Evolutionary conservation across 1,140 invertebrate species (phyloP), one percentile per base, ranked within the genome.

Genomic region (Geopemphigus sp.): DNA sequence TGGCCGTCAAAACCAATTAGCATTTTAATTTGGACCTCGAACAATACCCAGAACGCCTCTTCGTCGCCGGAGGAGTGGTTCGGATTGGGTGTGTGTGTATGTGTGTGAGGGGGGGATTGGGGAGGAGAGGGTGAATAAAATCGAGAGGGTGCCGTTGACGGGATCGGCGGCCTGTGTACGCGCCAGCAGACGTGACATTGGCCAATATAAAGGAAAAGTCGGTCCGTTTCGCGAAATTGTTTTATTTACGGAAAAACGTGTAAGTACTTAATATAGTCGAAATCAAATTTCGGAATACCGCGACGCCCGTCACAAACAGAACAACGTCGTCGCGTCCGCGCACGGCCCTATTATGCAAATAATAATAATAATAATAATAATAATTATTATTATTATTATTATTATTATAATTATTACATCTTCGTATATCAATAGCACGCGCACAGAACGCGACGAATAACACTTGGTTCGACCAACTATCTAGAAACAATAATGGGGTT

Each of bases 1-100:
- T 50, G 56, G 57, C 74, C 74, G 74, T 78, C 74, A 61, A 78
- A 78, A 78, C 39, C 74, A 78, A 78, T 78, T 78, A 78, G 74
- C 74, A 78, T 78, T 78, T 76, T 76, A 76, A 76, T 76, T 76
- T 45, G 32, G 56, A 76, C 73, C 8, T 17, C 24, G 74, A 78
- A 63, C 74, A 63, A 76, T 76, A 47, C 73, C 56, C 72, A 5
- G 39, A 5, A 57, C 54, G 59, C 54, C 19, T 54, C 72, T 32
- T 59, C 54, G n/a, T n/a, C n/a, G n/a, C n/a, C n/a, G n/a, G n/a
- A n/a, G n/a, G n/a, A n/a, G n/a, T n/a, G n/a, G n/a, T n/a, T n/a
- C n/a, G n/a, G n/a, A n/a, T n/a, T n/a, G n/a, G n/a, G n/a, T n/a
- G n/a, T n/a, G n/a, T n/a, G n/a, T n/a, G n/a, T n/a, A n/a, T n/a